phyloP scores from a whole-genome alignment of 2,888 invertebrate species.

The Ectobius pallidus region DNA sequence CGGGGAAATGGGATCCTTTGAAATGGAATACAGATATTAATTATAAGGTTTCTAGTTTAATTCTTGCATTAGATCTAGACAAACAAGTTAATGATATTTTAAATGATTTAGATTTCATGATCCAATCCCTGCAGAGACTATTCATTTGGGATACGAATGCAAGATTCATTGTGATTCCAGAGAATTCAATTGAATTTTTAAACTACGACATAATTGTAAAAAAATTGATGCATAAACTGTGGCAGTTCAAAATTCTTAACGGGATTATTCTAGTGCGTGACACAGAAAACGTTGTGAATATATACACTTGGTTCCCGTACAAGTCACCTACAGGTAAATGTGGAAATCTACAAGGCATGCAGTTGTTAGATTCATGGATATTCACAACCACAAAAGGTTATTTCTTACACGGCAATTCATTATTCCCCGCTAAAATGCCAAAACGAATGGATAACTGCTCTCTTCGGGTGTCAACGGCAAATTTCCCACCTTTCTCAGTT shows the following conservation, averaged over 20 bases:
- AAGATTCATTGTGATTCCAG: background rate
- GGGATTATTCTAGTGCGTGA: background rate
- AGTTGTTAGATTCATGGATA: background rate
- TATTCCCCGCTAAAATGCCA: background rate
- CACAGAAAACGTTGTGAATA: background rate
- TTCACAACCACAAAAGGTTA: too few species aligned
- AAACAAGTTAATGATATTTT: too few species aligned
- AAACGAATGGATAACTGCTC: background rate
- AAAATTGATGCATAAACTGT: background rate
- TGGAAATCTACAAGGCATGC: background rate
- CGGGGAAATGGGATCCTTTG: too few species aligned
- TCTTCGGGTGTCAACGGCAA: background rate
- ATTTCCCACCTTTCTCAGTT: background rate
- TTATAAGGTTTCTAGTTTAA: too few species aligned
- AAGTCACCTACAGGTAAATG: background rate
- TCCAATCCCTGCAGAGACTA: too few species aligned
- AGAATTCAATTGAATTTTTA: background rate
- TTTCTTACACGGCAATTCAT: too few species aligned
- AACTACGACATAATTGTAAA: background rate
- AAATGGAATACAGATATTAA: too few species aligned
- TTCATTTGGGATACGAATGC: background rate
- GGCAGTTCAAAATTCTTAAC: background rate
- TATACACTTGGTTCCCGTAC: slow-evolving; percentile 2
- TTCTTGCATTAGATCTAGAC: too few species aligned
- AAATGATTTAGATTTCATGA: too few species aligned